Conservation (phyloP, 1,140 invertebrate genomes). For the Campoletis sonorensis region DNA sequence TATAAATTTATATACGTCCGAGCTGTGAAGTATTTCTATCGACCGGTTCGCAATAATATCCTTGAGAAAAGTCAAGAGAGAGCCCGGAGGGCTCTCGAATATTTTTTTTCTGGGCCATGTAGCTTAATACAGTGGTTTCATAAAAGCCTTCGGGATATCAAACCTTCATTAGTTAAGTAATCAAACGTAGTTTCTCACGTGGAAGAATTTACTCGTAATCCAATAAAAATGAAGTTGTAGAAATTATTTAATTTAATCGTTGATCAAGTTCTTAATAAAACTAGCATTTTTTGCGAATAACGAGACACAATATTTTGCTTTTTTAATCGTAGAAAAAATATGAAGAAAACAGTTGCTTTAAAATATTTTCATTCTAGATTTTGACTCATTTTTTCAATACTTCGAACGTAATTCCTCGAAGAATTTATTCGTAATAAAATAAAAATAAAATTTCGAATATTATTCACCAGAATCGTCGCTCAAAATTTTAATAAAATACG, state of each 20-base stretch:
- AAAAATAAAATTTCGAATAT: no score
- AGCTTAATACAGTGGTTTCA: background rate
- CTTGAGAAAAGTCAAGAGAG: conserved; percentile 16
- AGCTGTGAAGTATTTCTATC: background rate
- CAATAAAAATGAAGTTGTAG: background rate
- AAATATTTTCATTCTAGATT: no score
- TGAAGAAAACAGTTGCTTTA: no score
- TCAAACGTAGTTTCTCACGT: background rate
- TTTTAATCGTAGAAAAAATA: no score
- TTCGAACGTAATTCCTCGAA: no score
- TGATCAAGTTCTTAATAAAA: no score
- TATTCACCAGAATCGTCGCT: no score
- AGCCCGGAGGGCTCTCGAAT: background rate
- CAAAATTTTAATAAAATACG: no score
- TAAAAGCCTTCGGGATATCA: background rate
- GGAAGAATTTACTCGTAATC: background rate
- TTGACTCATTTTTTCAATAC: no score
- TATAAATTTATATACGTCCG: background rate
- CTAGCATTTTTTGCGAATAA: no score
- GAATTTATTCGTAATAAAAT: no score
- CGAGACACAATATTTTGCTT: no score
- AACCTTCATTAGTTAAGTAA: background rate
- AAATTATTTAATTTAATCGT: background rate
- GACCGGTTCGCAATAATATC: conserved; percentile 13
- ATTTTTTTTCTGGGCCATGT: conserved; percentile 8